These are phyloP conservation scores for Poeciliopsis prolifica DNA, from an alignment of 2,113 vertebrate species.

Conservation along the genomic window DNA sequence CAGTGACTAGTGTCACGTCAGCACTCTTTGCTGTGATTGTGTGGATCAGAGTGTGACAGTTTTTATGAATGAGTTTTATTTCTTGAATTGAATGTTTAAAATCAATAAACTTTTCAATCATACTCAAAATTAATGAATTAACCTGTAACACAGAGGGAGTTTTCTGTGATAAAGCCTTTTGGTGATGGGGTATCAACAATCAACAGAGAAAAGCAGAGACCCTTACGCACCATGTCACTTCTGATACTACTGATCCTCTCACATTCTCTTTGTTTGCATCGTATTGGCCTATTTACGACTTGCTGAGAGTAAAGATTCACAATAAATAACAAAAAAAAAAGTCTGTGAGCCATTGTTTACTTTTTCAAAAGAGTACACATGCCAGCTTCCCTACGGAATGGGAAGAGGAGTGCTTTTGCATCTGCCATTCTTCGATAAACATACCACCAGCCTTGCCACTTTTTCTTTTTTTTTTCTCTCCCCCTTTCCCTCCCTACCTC, in stretches of 20 bases:
- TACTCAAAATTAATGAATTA: conserved; percentile 1
- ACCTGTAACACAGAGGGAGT: conserved; percentile 22
- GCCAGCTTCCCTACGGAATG: conserved; percentile 72
- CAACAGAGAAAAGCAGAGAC: conserved; percentile 35
- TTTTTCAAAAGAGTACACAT: conserved; percentile 75
- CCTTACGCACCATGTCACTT: conserved; percentile 48
- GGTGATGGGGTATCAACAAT: conserved; percentile 23
- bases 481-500: conserved; percentile 40
- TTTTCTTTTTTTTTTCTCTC: conserved; percentile 21
- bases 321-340: conserved; percentile 36
- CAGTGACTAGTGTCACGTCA: background rate
- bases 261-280: conserved; percentile 60
- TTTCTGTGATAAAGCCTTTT: conserved; percentile 6
- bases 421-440: conserved; percentile 78
- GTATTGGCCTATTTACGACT: conserved; percentile 74
- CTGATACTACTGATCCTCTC: conserved; percentile 54
- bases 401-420: conserved; percentile 70
- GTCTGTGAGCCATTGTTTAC: conserved; percentile 75
- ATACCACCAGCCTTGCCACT: conserved; percentile 63
- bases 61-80: background rate
- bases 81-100: background rate
- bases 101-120: background rate
- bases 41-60: background rate
- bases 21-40: background rate
- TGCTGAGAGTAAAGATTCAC: conserved; percentile 65